These are phyloP conservation scores for Andrena camellia DNA, from an alignment of 2,888 invertebrate genomes.

Conservation along the genomic window DNA sequence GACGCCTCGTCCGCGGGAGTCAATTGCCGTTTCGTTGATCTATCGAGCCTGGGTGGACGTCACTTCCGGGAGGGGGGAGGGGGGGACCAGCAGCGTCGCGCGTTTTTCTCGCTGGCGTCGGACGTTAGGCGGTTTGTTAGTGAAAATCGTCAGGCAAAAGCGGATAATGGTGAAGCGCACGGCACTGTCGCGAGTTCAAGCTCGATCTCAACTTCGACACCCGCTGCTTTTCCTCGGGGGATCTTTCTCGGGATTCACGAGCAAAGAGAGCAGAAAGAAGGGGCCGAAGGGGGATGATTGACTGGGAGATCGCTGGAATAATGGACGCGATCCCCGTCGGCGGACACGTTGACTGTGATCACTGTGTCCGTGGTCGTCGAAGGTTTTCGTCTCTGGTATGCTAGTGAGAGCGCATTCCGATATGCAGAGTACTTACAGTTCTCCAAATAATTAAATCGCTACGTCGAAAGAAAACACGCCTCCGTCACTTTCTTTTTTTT, in stretches of 20 bases:
- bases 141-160: conserved; percentile 51
- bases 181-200: background rate
- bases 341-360: conserved; percentile 5
- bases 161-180: conserved; percentile 35
- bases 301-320: background rate
- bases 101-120: conserved; percentile 2
- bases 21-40: background rate
- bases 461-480: conserved; percentile 47
- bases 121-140: conserved; percentile 39
- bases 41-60: background rate
- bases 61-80: background rate
- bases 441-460: conserved; percentile 42
- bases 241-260: background rate
- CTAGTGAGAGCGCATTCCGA: conserved; percentile 35
- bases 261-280: conserved; percentile 1
- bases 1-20: background rate
- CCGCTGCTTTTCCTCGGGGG: background rate
- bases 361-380: background rate
- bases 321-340: background rate
- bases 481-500: background rate
- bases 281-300: background rate
- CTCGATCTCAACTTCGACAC: background rate
- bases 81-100: conserved; percentile 1
- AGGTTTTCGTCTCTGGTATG: background rate
- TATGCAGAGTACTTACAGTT: conserved; percentile 57